These are phyloP conservation scores for Drosophila macrothrix DNA, from an alignment of 2,888 invertebrate genomes.

Conservation along the genomic window DNA sequence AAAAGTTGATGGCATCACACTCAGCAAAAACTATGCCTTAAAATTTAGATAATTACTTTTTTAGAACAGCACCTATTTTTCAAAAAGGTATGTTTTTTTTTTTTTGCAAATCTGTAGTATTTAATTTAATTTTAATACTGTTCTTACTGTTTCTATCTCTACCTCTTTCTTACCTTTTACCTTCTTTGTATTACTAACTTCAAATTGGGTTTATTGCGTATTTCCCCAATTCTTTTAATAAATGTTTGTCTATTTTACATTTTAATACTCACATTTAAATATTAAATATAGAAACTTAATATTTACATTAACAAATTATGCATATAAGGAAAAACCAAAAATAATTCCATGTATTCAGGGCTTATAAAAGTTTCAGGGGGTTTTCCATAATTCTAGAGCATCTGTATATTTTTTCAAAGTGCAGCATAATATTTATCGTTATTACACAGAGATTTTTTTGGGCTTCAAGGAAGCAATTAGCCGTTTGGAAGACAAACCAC, in stretches of 20 bases:
- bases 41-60: not conserved
- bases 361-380: not conserved
- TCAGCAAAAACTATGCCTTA: not conserved
- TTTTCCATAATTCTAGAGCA: not conserved
- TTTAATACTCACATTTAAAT: not conserved
- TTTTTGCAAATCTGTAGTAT: not conserved
- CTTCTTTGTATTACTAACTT: too few species aligned
- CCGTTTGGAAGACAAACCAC: slow-evolving; percentile 30
- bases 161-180: too few species aligned
- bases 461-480: slow-evolving; percentile 69
- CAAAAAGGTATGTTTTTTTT: not conserved
- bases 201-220: too few species aligned
- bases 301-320: not conserved
- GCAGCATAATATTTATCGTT: slow-evolving; percentile 17
- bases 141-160: too few species aligned
- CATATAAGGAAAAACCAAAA: not conserved
- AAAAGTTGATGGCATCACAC: not conserved
- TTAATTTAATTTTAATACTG: not conserved
- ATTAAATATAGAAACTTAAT: not conserved
- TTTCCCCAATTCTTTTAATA: too few species aligned
- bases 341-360: not conserved
- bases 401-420: not conserved
- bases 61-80: not conserved
- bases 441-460: slow-evolving; percentile 43
- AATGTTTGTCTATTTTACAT: too few species aligned